Base-by-base conservation (phyloP, 2,888 invertebrate species). In the Orthosia gracilis region DNA sequence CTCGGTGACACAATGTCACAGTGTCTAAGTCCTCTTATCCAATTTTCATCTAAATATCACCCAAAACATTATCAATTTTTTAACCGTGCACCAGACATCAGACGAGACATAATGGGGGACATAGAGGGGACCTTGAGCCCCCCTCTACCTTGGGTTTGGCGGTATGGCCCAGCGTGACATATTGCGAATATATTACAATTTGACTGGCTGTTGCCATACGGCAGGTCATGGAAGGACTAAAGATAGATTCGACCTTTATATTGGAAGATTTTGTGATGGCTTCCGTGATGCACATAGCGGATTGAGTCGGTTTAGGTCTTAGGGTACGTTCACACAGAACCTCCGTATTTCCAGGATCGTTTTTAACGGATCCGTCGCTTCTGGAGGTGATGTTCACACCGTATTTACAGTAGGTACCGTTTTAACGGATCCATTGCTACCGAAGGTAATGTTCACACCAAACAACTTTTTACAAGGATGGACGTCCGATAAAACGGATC, bases 91-190 rank as follows among this genome's bases (percentile, higher is more conserved):
- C 70, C 74, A 80, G 81, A 88, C 88, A 73, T 9, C 40, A 40
- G 40, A 40, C 40, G 40, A 40, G 77, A 4, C 45, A 79, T 88
- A 88, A 88, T 88, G 76, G 85, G 85, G 85, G 84, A 81, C 85
- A 84, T 82, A 70, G 76, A 81, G 86, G 86, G 86, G 91, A 91
- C 93, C 93, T 92, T 91, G 92, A 80, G 71, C 83, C 86, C 91
- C 93, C 90, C 90, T 85, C 83, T 73, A 78, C 83, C 82, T 88
- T 85, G 85, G 63, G n/a, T 76, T 84, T 73, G 85, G 72, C 78
- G 73, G 81, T 86, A 83, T 67, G 80, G 78, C 79, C 73, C 80
- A 78, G 68, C 58, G 78, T 90, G 87, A 92, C 89, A 86, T 90
- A 91, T 91, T 86, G 88, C 87, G 78, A 88, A 89, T 88, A 85